Base-by-base conservation (phyloP, 2,888 invertebrate species). In the Colostygia pectinataria region DNA sequence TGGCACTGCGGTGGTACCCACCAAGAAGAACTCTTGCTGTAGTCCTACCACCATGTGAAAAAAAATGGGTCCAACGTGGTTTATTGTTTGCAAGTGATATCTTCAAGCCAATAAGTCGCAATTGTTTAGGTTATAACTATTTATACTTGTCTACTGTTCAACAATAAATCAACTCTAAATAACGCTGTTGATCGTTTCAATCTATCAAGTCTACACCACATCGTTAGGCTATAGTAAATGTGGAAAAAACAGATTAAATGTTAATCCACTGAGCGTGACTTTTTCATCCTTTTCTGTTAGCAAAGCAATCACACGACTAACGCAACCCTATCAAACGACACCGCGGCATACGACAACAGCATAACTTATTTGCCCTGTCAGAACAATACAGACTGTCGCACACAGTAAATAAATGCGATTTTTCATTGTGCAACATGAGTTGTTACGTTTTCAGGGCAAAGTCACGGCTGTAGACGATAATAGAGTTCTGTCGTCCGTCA, bases 261-360 rank as follows among this genome's bases (percentile, higher is more conserved):
- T 59, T 20, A 59, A 67, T 59, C 65, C 65, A 58, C 57, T 57
- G 52, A 57, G 77, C 75, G 69, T 68, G 74, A 69, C 68, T 71
- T 71, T 76, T 67, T 60, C 67, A 68, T 66, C 71, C 66, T 69
- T 71, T 75, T 72, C 69, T 74, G 67, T 79, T 81, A 76, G 67
- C 70, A 66, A 72, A 78, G 73, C 77, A 83, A 85, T 83, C 77
- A 83, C 72, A 67, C 62, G 65, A 57, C 55, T 57, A 66, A 63
- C 65, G 59, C 66, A 67, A 64, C 61, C 65, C 61, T 63, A 63
- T 59, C 51, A 44, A 56, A 64, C 59, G 50, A 57, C 50, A 33
- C 9, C 13, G 24, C 15, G 64, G 59, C 65, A 66, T 66, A 61
- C 51, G 52, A 57, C 59, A 69, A 66, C 49, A 46, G 32, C 50